A percentile compares a stretch with the other conserved stretches of the same genome.
These are phyloP conservation scores for Helicoverpa assulta DNA, from an alignment of 2,888 invertebrate species.

Conservation along the genomic window DNA sequence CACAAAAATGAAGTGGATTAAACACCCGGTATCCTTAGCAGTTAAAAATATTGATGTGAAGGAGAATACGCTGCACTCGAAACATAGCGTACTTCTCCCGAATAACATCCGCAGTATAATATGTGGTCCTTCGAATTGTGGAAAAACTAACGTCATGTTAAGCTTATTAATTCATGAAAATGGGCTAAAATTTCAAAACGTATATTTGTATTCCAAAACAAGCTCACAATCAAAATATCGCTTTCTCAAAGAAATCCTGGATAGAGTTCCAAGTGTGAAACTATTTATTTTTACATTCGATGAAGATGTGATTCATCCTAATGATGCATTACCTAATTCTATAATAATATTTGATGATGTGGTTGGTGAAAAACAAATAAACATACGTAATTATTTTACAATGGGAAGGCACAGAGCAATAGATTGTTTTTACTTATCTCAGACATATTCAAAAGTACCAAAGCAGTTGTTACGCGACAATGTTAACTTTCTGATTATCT, in stretches of 20 bases:
- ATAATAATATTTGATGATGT: constrained; percentile 16
- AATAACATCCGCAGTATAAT: constrained; percentile 6
- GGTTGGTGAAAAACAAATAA: constrained; percentile 14
- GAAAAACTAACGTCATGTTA: constrained; percentile 12
- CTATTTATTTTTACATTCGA: no score
- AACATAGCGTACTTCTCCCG: constrained; percentile 43
- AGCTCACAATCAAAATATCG: constrained; percentile 7
- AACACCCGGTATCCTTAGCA: no score
- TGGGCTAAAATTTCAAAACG: constrained; percentile 12
- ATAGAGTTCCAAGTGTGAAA: no score
- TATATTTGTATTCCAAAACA: constrained; percentile 15
- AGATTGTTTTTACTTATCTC: no score
- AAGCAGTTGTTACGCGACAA: no score
- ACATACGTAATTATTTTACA: constrained; percentile 34
- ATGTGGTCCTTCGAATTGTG: constrained; percentile 12
- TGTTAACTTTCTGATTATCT: no score
- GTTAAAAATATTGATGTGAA: no score
- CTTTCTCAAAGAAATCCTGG: no score
- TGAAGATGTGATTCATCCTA: background rate
- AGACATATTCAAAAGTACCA: no score
- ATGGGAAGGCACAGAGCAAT: constrained; percentile 39
- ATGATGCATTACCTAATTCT: constrained; percentile 13
- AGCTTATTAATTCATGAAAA: constrained; percentile 15
- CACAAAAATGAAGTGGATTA: no score
- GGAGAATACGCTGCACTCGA: no score